A percentile compares a stretch with the other conserved stretches of the same genome.
Conservation (phyloP, 2,113 vertebrate genomes). For the Pelecanus crispus region DNA sequence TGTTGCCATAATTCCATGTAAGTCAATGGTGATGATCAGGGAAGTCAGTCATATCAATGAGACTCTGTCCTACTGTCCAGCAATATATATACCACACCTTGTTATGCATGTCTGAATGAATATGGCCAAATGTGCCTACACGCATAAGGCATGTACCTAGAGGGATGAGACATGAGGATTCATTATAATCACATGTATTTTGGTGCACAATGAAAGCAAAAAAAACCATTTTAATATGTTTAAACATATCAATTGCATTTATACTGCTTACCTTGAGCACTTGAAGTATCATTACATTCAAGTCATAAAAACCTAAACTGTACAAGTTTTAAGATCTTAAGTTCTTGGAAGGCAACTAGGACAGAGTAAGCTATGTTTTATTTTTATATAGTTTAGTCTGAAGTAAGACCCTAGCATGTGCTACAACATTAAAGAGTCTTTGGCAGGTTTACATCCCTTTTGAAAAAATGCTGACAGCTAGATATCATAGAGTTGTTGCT, state of each 20-base stretch:
- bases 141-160: not conserved
- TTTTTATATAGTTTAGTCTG: not conserved
- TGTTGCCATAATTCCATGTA: not conserved
- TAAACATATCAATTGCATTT: not conserved
- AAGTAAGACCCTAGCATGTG: not conserved
- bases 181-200: not conserved
- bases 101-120: not conserved
- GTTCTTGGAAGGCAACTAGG: not conserved
- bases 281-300: not conserved
- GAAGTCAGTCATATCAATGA: not conserved
- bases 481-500: constrained; percentile 44
- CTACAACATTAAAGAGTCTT: constrained; percentile 48
- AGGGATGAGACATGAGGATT: not conserved
- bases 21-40: not conserved
- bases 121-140: not conserved
- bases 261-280: not conserved
- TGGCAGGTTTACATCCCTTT: constrained; percentile 28
- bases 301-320: not conserved
- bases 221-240: not conserved
- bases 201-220: not conserved
- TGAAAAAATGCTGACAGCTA: constrained; percentile 45
- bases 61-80: not conserved
- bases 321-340: not conserved
- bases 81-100: not conserved
- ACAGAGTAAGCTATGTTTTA: not conserved